These are phyloP conservation scores for Pemphigus obesinymphae DNA, from an alignment of 1,140 invertebrate species.

Conservation along the genomic window DNA sequence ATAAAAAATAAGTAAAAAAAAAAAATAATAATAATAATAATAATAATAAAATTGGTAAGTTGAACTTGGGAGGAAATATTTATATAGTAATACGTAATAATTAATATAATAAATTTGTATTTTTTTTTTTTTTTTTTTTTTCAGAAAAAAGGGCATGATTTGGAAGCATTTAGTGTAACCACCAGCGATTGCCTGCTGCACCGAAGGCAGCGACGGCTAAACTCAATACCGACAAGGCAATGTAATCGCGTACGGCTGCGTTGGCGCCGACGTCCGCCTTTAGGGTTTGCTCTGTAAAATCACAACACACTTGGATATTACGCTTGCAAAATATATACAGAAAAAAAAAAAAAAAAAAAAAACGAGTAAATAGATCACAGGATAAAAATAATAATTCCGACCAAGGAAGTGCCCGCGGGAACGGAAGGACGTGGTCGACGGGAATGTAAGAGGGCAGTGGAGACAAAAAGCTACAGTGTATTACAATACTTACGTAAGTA, in stretches of 20 bases:
- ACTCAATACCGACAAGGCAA: constrained; percentile 16
- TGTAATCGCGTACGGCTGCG: not conserved
- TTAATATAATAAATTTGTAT: too few relatives aligned
- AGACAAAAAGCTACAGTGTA: too few relatives aligned
- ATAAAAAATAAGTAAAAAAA: not conserved
- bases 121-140: too few relatives aligned
- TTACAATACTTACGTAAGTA: too few relatives aligned
- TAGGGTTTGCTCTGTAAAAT: constrained; percentile 30
- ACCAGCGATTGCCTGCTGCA: constrained; percentile 8
- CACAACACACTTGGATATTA: constrained; percentile 33
- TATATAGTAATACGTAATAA: not conserved
- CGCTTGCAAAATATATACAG: not conserved
- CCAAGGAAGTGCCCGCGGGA: too few relatives aligned
- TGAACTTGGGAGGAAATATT: not conserved
- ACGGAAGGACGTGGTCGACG: too few relatives aligned
- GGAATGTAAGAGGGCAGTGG: too few relatives aligned
- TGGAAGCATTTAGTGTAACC: not conserved
- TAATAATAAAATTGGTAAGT: not conserved
- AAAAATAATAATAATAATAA: not conserved
- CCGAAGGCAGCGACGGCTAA: not conserved
- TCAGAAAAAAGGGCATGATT: not conserved
- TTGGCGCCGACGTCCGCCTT: not conserved
- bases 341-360: not conserved
- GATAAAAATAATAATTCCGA: too few relatives aligned
- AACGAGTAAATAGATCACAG: too few relatives aligned